Evolutionary conservation across 2,888 invertebrate species (phyloP).

Genomic region (Deroplatys truncata): DNA sequence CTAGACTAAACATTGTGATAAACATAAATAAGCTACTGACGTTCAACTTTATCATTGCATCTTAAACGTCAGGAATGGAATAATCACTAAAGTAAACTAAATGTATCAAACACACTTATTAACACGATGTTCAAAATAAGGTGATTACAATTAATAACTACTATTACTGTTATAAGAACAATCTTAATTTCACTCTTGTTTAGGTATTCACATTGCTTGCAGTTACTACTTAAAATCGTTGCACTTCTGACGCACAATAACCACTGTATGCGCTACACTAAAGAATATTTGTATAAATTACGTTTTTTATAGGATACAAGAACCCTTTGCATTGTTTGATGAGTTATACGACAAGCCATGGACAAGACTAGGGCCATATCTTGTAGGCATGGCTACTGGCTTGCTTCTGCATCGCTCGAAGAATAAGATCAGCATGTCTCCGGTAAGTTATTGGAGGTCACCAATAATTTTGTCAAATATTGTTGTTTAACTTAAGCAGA

Average conservation of each 20-base stretch:
- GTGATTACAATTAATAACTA: no score
- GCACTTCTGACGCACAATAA: no score
- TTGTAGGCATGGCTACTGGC: conserved; percentile 73
- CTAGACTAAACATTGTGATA: not conserved
- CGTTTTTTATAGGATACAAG: conserved; percentile 56
- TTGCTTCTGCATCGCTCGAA: conserved; percentile 66
- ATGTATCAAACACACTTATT: no score
- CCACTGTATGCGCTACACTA: not conserved
- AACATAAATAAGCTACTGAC: no score
- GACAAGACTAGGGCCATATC: conserved; percentile 75
- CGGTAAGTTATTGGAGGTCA: conserved; percentile 34
- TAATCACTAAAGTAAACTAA: no score
- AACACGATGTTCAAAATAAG: no score
- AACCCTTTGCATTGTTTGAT: conserved; percentile 79
- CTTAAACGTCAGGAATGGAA: not conserved
- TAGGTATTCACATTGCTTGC: no score
- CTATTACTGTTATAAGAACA: not conserved
- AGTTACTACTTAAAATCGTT: no score
- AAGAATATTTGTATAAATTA: not conserved
- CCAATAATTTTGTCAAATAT: not conserved
- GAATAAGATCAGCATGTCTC: conserved; percentile 58
- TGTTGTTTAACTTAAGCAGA: no score
- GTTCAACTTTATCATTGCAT: not conserved
- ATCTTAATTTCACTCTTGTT: not conserved
- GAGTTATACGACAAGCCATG: conserved; percentile 81